These are phyloP conservation scores for Mionectes macconnelli DNA, from an alignment of 2,113 vertebrate species.

Conservation along the genomic window DNA sequence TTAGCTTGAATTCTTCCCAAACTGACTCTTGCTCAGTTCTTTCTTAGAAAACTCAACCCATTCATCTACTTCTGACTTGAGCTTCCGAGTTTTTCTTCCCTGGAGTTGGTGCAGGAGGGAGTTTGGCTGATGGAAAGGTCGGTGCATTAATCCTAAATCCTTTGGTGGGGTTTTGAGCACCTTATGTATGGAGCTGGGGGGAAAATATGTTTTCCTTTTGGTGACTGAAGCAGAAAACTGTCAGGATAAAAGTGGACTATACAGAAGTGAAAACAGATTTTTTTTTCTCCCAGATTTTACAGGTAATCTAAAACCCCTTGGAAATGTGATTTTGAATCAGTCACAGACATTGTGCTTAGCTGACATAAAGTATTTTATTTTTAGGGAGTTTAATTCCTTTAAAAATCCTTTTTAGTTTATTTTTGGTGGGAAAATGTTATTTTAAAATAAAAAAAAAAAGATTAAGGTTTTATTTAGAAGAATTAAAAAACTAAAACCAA, in stretches of 20 bases:
- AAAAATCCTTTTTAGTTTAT: neutral
- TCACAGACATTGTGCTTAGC: neutral
- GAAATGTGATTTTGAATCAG: neutral
- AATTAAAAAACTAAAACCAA: neutral
- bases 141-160: neutral
- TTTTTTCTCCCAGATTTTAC: neutral
- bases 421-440: neutral
- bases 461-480: neutral
- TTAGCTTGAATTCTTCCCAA: neutral
- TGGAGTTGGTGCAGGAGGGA: neutral
- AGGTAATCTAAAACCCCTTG: neutral
- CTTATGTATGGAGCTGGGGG: neutral
- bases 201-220: neutral
- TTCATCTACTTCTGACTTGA: neutral
- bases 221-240: conserved; percentile 1
- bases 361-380: neutral
- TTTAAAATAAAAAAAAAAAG: neutral
- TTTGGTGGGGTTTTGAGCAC: neutral
- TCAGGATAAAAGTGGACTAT: neutral
- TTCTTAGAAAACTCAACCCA: neutral
- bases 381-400: neutral
- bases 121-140: neutral
- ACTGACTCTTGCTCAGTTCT: neutral
- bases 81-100: neutral
- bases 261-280: neutral